Evolutionary conservation across 2,113 vertebrate genomes (phyloP), one percentile per base, ranked within the genome.

Genomic region (Thomomys bottae): DNA sequence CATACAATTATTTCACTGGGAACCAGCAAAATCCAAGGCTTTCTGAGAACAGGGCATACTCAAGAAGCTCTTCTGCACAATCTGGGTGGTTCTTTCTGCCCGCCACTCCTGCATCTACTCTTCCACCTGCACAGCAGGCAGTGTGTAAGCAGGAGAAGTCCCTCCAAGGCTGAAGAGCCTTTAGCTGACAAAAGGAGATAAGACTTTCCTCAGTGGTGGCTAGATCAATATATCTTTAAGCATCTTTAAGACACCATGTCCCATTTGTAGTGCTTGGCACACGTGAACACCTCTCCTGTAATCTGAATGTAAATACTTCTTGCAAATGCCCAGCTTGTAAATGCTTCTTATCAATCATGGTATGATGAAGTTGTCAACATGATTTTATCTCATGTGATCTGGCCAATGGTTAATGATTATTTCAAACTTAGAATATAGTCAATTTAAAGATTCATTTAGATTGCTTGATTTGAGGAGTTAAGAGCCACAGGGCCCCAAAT

Each of bases 1-100:
- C 23, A 68, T 38, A 71, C 26, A 72, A 10, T 49, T 26, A 92
- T 73, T 84, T 87, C 92, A 54, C 28, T 79, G n/a, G 71, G 85
- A 49, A 87, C 11, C 26, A 66, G 61, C 45, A 85, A 75, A 77
- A 78, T 42, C 70, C 54, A 73, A 87, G 70, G 63, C 87, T 26
- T 88, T 88, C n/a, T 28, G 84, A 66, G 63, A 68, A 32, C 15
- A 83, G 36, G 76, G 26, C 24, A 66, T 4, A 88, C 30, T 63
- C 38, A 57, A 3, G 6, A 24, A 49, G 34, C 76, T 63, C 72
- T 89, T 64, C 73, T n/a, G 75, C 82, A 17, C 5, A 12, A 92
- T 26, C 3, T 57, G 30, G 68, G 40, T 45, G 45, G 75, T 40
- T n/a, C 89, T 81, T 84, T 6, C 9, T 40, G n/a, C 8, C 42